Percentiles rank a stretch among this genome's conserved stretches.
Conservation (phyloP, 37 sponge, comb jelly and placozoan genomes). For the Haliclona indistincta region DNA sequence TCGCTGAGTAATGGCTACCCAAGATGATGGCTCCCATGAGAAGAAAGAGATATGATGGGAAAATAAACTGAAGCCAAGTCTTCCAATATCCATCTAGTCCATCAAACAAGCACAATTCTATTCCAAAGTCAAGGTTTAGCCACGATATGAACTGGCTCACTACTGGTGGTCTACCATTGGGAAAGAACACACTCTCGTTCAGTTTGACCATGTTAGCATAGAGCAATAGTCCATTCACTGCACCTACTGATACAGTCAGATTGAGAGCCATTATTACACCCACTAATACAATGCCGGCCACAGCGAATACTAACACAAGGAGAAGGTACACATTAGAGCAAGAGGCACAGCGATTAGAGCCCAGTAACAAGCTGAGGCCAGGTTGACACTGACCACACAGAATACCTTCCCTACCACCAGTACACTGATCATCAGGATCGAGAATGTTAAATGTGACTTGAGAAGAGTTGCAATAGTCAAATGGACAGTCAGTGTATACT, state of each 20-base stretch:
- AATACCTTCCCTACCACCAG: background rate
- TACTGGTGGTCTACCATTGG: background rate
- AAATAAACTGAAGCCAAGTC: too few species aligned
- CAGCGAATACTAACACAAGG: conserved; percentile 3
- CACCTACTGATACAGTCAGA: conserved; percentile 15
- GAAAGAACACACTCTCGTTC: conserved; percentile 7
- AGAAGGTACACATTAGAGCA: conserved; percentile 26
- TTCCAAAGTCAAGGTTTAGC: conserved; percentile 28
- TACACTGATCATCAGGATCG: conserved; percentile 20
- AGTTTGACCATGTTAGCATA: conserved; percentile 27
- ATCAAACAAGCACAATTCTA: conserved; percentile 14
- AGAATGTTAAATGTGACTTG: background rate
- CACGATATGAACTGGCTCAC: conserved; percentile 29
- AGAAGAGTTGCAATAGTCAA: conserved; percentile 9
- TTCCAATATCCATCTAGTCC: conserved; percentile 19
- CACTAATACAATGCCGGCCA: conserved; percentile 18
- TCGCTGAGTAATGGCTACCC: too few species aligned
- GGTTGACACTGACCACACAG: conserved; percentile 34
- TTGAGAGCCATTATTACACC: conserved; percentile 10
- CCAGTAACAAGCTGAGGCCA: conserved; percentile 17
- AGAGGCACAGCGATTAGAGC: background rate
- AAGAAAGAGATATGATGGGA: too few species aligned
- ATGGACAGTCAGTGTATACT: conserved; percentile 17
- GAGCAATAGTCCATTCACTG: conserved; percentile 30
- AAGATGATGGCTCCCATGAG: too few species aligned